phyloP scores from a whole-genome alignment of 1,140 invertebrate species.

The Drosophila sp. region DNA sequence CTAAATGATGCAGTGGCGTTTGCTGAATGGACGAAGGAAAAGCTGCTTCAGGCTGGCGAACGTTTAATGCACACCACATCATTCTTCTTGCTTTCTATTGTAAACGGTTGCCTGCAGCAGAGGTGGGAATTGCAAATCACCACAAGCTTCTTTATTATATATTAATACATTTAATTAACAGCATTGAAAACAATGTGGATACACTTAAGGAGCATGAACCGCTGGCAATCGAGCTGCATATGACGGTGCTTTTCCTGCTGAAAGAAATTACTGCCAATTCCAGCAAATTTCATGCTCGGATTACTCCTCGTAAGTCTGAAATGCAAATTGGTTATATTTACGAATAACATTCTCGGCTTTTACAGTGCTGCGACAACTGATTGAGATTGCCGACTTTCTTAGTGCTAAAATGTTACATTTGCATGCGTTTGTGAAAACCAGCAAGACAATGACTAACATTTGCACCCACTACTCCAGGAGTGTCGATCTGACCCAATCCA shows the following conservation, averaged over 20 bases:
- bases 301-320: constrained; percentile 39
- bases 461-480: constrained; percentile 44
- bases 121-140: constrained; percentile 11
- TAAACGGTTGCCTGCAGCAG: constrained; percentile 22
- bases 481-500: background rate
- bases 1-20: constrained; percentile 40
- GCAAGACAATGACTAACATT: constrained; percentile 49
- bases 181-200: constrained; percentile 2
- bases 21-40: constrained; percentile 5
- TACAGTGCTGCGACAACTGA: constrained; percentile 51
- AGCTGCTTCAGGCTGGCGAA: constrained; percentile 31
- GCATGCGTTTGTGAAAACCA: constrained; percentile 41
- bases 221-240: constrained; percentile 33
- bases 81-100: constrained; percentile 46
- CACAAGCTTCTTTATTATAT: too few species aligned
- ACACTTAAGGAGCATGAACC: constrained; percentile 9
- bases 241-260: constrained; percentile 37
- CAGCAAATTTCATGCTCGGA: constrained; percentile 8
- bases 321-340: background rate
- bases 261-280: constrained; percentile 6
- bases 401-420: constrained; percentile 17
- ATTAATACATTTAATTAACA: too few species aligned
- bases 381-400: constrained; percentile 30
- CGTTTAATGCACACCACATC: constrained; percentile 37
- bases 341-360: background rate